Conservation (phyloP, 2,888 invertebrate genomes). For the Thysanoteuthis rhombus region DNA sequence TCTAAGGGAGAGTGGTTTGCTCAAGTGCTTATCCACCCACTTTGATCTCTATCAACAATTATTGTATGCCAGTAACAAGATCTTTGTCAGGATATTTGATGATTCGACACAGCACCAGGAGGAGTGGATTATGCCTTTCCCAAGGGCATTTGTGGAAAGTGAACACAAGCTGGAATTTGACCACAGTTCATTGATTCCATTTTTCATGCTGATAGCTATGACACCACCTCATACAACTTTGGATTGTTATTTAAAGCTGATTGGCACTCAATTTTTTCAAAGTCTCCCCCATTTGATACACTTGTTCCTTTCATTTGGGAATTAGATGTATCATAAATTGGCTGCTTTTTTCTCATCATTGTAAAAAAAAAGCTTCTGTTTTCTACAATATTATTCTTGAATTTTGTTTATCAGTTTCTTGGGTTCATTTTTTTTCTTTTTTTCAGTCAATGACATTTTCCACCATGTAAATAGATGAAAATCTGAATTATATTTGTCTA, state of each 20-base stretch:
- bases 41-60: not conserved
- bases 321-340: too few relatives aligned
- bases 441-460: not conserved
- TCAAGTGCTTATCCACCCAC: too few relatives aligned
- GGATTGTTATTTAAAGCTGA: too few relatives aligned
- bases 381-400: not conserved
- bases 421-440: not conserved
- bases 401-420: not conserved
- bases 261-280: too few relatives aligned
- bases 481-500: not conserved
- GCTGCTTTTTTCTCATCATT: too few relatives aligned
- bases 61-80: not conserved
- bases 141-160: not conserved
- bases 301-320: too few relatives aligned
- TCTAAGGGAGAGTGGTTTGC: too few relatives aligned
- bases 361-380: not conserved
- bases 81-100: not conserved
- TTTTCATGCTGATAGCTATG: not conserved
- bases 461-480: not conserved
- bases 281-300: too few relatives aligned
- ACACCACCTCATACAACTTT: too few relatives aligned
- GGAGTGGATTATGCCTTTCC: not conserved
- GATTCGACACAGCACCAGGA: not conserved
- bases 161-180: not conserved
- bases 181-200: too few relatives aligned